phyloP scores from a whole-genome alignment of 2,888 invertebrate species.

The Leptopilina drosophilae region DNA sequence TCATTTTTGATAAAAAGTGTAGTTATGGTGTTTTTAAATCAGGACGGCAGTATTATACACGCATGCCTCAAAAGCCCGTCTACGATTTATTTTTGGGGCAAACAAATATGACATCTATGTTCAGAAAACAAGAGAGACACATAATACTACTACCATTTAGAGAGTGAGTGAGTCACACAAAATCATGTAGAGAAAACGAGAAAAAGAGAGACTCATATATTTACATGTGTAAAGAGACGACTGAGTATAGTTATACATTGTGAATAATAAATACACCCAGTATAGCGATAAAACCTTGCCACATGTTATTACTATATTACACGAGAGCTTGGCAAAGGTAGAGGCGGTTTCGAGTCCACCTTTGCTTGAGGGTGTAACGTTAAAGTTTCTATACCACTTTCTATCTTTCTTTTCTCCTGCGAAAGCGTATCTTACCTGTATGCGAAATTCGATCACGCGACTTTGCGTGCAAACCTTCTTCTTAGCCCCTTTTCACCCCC shows the following conservation, averaged over 20 bases:
- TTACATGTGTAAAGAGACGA: conserved; percentile 19
- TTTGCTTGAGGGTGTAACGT: conserved; percentile 36
- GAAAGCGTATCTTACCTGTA: conserved; percentile 12
- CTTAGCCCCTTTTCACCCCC: conserved; percentile 44
- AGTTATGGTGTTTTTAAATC: no score
- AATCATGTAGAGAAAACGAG: no score
- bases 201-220: background rate
- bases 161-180: no score
- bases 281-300: conserved; percentile 39
- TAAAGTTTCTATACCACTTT: conserved; percentile 39
- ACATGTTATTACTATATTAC: conserved; percentile 41
- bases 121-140: no score
- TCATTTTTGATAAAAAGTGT: no score
- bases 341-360: conserved; percentile 35
- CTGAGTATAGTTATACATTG: conserved; percentile 27
- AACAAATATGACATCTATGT: conserved; percentile 30
- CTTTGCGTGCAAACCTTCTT: conserved; percentile 71
- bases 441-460: conserved; percentile 71
- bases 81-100: conserved; percentile 33
- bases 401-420: conserved; percentile 53
- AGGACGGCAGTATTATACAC: conserved; percentile 7
- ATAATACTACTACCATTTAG: no score
- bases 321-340: conserved; percentile 34
- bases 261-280: conserved; percentile 39
- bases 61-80: conserved; percentile 17